These are phyloP conservation scores for Scaptomyza flava DNA, from an alignment of 2,888 invertebrate species.

Conservation along the genomic window DNA sequence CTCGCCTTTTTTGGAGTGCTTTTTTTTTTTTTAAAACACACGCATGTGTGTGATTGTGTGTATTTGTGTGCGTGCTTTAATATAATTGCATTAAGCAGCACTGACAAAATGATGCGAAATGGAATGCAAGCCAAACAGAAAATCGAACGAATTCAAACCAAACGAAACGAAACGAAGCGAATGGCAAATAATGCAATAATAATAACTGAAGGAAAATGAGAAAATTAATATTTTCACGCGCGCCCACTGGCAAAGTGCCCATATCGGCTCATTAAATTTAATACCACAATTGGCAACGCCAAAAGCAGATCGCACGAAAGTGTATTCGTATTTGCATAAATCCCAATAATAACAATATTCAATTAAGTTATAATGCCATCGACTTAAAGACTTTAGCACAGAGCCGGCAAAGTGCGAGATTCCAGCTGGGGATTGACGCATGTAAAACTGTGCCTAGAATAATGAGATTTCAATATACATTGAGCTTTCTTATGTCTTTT, in stretches of 20 bases:
- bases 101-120: slow-evolving; percentile 36
- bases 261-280: slow-evolving; percentile 53
- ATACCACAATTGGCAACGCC: slow-evolving; percentile 35
- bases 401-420: not conserved
- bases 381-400: not conserved
- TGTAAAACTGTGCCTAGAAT: not conserved
- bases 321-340: slow-evolving; percentile 30
- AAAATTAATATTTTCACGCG: slow-evolving; percentile 65
- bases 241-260: slow-evolving; percentile 24
- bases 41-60: slow-evolving; percentile 6
- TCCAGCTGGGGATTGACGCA: not conserved
- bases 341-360: slow-evolving; percentile 26
- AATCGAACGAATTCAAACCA: slow-evolving; percentile 10
- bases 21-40: not conserved
- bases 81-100: slow-evolving; percentile 54
- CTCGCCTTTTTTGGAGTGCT: slow-evolving; percentile 5
- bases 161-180: slow-evolving; percentile 29
- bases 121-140: slow-evolving; percentile 29
- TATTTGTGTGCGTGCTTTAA: slow-evolving; percentile 39
- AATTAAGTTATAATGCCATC: slow-evolving; percentile 22
- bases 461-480: slow-evolving; percentile 1
- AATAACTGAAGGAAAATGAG: slow-evolving; percentile 63
- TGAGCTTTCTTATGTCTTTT: not conserved
- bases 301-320: slow-evolving; percentile 19
- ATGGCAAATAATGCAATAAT: slow-evolving; percentile 30